phyloP scores from a whole-genome alignment of 2,797 vertebrate genomes.

The Sebastes umbrosus region DNA sequence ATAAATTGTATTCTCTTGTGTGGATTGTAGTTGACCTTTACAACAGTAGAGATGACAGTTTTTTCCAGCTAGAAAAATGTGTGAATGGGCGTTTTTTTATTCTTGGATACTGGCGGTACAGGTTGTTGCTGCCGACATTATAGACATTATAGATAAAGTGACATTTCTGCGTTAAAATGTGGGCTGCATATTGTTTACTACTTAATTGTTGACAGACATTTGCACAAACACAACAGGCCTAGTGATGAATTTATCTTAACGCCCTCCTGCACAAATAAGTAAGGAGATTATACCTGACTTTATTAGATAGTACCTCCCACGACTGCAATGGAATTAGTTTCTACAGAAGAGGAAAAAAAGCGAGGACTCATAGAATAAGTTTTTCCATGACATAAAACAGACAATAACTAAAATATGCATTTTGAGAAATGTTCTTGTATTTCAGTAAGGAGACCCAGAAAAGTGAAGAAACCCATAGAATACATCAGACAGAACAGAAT shows the following conservation, averaged over 20 bases:
- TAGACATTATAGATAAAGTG: neutral
- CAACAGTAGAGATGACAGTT: neutral
- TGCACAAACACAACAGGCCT: neutral
- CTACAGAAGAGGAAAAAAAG: neutral
- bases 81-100: neutral
- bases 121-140: neutral
- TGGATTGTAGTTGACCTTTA: neutral
- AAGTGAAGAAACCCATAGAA: neutral
- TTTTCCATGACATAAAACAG: too few species aligned
- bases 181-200: neutral
- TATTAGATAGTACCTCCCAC: neutral
- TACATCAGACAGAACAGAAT: neutral
- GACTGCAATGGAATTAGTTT: neutral
- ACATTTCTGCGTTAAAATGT: neutral
- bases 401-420: neutral
- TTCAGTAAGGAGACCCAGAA: neutral
- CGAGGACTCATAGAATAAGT: neutral
- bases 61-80: neutral
- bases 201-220: neutral
- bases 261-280: neutral
- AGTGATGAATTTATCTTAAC: neutral
- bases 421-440: neutral
- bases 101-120: neutral
- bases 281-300: neutral
- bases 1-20: neutral